phyloP scores from a whole-genome alignment of 2,797 vertebrate species.

The Cephalopachus bancanus region DNA sequence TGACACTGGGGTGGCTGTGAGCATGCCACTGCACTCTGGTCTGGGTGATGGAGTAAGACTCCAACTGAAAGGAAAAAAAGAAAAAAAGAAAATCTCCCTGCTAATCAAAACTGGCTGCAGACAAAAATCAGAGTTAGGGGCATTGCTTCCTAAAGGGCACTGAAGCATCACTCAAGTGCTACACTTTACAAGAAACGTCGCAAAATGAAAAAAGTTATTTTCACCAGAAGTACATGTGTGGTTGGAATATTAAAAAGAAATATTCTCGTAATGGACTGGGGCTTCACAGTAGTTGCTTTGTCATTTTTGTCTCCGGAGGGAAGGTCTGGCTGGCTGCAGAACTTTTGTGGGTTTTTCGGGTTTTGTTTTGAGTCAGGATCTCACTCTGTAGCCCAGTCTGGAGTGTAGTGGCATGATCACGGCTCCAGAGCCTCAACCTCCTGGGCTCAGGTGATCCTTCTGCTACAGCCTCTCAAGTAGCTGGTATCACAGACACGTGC shows the following conservation, averaged over 20 bases:
- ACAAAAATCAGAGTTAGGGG: not conserved
- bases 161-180: not conserved
- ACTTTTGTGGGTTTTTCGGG: not conserved
- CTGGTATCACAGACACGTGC: too few species aligned
- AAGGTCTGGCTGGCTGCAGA: not conserved
- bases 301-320: not conserved
- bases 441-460: too few species aligned
- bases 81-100: not conserved
- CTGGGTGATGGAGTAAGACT: too few species aligned
- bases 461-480: too few species aligned
- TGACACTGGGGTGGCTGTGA: too few species aligned
- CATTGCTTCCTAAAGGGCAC: not conserved
- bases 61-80: too few species aligned
- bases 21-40: too few species aligned
- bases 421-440: too few species aligned
- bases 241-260: constrained; percentile 19
- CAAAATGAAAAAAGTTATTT: not conserved
- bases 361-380: too few species aligned
- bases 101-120: not conserved
- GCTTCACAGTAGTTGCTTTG: not conserved
- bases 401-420: too few species aligned
- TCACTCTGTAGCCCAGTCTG: too few species aligned
- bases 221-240: not conserved
- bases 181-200: not conserved
- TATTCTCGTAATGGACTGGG: not conserved